Percentiles rank a stretch among this genome's conserved stretches.
phyloP scores from a whole-genome alignment of 2,113 vertebrate genomes.

The Chaetops frenatus region DNA sequence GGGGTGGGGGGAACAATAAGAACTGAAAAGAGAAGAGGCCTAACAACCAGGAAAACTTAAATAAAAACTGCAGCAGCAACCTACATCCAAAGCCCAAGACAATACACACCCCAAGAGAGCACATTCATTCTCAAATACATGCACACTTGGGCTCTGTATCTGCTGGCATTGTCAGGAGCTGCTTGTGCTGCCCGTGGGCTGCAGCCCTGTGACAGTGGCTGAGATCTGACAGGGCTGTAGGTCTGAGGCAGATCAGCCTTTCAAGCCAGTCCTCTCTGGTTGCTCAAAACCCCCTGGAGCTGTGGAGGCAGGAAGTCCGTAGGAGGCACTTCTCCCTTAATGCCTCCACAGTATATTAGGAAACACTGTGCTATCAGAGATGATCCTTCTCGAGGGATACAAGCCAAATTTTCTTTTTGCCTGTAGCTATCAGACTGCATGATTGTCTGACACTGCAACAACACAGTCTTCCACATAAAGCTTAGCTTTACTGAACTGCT shows the following conservation, averaged over 20 bases:
- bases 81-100: not conserved
- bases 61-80: not conserved
- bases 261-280: not conserved
- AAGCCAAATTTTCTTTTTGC: not conserved
- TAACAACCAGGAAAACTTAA: not conserved
- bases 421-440: not conserved
- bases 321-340: not conserved
- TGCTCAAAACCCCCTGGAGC: not conserved
- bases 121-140: not conserved
- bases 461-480: not conserved
- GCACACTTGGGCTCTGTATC: fast-evolving
- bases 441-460: not conserved
- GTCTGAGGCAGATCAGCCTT: not conserved
- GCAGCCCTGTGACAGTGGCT: not conserved
- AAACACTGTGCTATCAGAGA: not conserved
- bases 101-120: not conserved
- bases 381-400: not conserved
- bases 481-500: not conserved
- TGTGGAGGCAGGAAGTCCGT: fast-evolving
- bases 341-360: not conserved
- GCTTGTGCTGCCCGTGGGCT: not conserved
- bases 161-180: not conserved
- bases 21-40: not conserved
- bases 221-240: not conserved
- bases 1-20: not conserved